phyloP scores from a whole-genome alignment of 2,113 vertebrate genomes.

The Colossoma macropomum region DNA sequence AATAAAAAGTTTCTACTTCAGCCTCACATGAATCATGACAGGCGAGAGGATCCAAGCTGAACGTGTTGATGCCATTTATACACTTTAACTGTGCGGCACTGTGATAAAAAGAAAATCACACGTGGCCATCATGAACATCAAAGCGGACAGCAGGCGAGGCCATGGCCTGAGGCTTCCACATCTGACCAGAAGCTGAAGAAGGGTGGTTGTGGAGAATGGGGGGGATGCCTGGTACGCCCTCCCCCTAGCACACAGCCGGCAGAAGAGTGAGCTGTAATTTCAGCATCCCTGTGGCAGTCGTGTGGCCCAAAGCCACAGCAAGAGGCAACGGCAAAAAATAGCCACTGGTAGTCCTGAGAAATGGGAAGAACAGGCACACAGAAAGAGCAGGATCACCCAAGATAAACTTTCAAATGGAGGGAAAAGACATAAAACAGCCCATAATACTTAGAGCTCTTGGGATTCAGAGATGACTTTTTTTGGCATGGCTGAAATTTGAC shows the following conservation, averaged over 20 bases:
- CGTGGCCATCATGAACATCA: conserved; percentile 25
- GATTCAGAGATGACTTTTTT: neutral
- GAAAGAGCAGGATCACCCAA: conserved; percentile 21
- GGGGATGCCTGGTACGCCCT: conserved; percentile 61
- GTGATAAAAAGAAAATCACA: conserved; percentile 38
- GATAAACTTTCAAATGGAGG: neutral
- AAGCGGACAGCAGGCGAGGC: neutral
- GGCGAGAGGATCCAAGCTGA: neutral
- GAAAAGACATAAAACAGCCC: neutral
- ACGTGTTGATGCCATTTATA: neutral
- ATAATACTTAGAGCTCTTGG: neutral
- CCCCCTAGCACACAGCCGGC: conserved; percentile 63
- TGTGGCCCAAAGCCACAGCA: conserved; percentile 72
- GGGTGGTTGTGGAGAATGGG: conserved; percentile 54
- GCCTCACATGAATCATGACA: too few relatives aligned
- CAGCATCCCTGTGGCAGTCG: conserved; percentile 72
- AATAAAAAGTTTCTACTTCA: too few relatives aligned
- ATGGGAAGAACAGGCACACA: neutral
- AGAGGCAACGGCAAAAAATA: conserved; percentile 75
- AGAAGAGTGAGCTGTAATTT: conserved; percentile 73
- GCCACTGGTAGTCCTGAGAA: conserved; percentile 56
- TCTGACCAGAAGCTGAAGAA: conserved; percentile 42
- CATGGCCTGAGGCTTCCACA: conserved; percentile 17
- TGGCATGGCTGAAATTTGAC: neutral
- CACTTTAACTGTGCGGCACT: conserved; percentile 34